Evolutionary conservation across 35 echinoderm and acorn worm species (phyloP).

Genomic region (Holothuria glaberrima): DNA sequence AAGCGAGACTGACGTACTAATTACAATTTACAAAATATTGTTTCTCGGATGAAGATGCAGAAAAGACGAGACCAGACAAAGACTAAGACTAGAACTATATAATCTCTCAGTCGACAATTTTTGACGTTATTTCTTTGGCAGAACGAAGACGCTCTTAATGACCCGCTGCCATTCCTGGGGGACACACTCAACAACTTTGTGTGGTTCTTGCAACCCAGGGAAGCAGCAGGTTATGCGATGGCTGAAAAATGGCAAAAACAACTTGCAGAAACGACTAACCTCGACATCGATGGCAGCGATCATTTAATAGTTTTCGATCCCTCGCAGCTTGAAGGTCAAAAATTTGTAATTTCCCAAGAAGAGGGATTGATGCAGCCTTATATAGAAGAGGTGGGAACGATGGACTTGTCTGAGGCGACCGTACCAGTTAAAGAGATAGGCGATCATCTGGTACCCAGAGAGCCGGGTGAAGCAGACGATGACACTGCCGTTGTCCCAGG

Average conservation of each 20-base stretch:
- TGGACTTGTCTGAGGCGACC: constrained; percentile 1
- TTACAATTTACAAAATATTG: too few species aligned
- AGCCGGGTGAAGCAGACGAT: constrained; percentile 30
- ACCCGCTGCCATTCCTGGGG: constrained; percentile 60
- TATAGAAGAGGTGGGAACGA: constrained; percentile 59
- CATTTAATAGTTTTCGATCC: constrained; percentile 19
- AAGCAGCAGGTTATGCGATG: constrained; percentile 72
- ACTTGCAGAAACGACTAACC: constrained; percentile 7
- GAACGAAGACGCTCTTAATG: constrained; percentile 61
- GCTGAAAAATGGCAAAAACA: constrained; percentile 57
- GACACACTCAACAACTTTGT: constrained; percentile 68
- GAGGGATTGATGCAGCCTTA: constrained; percentile 56
- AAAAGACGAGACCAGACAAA: too few species aligned
- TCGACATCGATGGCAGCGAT: constrained; percentile 35
- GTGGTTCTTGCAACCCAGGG: constrained; percentile 93
- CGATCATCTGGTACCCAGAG: constrained; percentile 18
- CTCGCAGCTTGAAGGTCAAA: constrained; percentile 11
- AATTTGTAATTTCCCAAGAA: constrained; percentile 27
- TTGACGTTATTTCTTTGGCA: neutral
- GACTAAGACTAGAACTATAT: too few species aligned
- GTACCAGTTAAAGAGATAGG: neutral
- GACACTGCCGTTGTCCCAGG: constrained; percentile 77
- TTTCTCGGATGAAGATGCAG: too few species aligned
- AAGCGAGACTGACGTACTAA: too few species aligned
- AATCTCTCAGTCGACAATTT: too few species aligned